phyloP scores from a whole-genome alignment of 92 coral and sea anemone genomes.

The Actinostola sp. region DNA sequence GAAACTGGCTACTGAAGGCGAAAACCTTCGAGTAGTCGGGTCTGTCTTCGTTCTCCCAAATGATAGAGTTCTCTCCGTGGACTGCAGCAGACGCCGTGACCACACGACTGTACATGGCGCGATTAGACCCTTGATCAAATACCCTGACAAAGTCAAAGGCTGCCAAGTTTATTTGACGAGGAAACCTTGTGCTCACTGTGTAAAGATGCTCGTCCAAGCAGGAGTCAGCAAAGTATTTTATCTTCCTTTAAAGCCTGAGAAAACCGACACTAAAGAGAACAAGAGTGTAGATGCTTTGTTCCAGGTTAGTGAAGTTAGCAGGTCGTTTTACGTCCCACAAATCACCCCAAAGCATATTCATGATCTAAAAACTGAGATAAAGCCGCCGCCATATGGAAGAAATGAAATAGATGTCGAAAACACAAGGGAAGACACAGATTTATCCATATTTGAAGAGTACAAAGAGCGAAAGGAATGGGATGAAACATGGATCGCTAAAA shows the following conservation, averaged over 20 bases:
- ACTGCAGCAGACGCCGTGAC: conserved; percentile 26
- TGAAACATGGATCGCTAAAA: background rate
- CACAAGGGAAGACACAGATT: too few relatives aligned
- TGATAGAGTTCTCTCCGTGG: conserved; percentile 40
- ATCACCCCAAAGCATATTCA: background rate
- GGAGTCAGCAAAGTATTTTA: conserved; percentile 37
- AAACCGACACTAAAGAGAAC: conserved; percentile 4
- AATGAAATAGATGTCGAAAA: background rate
- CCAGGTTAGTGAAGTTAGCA: conserved; percentile 32
- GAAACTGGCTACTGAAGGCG: background rate
- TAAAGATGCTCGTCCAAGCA: conserved; percentile 33
- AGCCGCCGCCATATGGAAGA: background rate
- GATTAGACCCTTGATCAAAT: conserved; percentile 34
- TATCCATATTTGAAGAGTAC: too few relatives aligned
- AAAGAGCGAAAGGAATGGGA: background rate
- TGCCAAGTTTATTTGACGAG: conserved; percentile 46
- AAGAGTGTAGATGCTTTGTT: conserved; percentile 35
- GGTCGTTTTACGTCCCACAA: conserved; percentile 21
- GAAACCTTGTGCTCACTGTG: conserved; percentile 53
- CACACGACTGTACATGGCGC: conserved; percentile 32
- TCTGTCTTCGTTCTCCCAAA: conserved; percentile 50
- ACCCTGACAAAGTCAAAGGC: conserved; percentile 34
- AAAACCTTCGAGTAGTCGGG: conserved; percentile 33
- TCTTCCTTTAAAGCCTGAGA: conserved; percentile 53
- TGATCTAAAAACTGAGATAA: background rate